Evolutionary conservation across 1,140 invertebrate species (phyloP), one percentile per base, ranked within the genome.

Genomic region (Hylaeus anthracinus): DNA sequence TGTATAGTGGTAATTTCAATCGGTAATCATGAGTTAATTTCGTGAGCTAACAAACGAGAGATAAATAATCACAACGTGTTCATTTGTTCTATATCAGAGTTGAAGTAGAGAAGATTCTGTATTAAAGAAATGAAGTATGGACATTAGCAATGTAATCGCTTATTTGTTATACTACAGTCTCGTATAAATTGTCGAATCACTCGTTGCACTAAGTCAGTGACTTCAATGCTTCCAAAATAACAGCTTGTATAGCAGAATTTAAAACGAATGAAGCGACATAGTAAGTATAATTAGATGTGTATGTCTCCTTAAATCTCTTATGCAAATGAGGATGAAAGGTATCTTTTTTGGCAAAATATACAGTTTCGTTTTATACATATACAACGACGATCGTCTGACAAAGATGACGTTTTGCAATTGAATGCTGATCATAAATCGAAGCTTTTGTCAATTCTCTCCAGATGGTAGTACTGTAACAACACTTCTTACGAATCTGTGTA

Each of bases 211-310:
- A 8, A 45, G 53, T 80, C 58, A 76, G 85, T 85, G 85, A 86
- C 56, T 86, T 86, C 83, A 85, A 86, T 69, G 85, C 83, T 74
- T 9, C 43, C 55, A 48, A 72, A 75, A 75, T 64, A 39, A 37
- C 39, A 43, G 55, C 8, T 12, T 4, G 15, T 26, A 56, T 63
- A 37, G 41, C 43, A 3, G 61, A 26, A 79, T 37, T 26, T 41
- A n/a, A 5, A 60, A 26, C 6, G 14, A 8, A 4, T 9, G n/a
- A 60, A 60, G 55, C 8, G n/a, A 37, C 6, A 26, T 26, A 37
- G 15, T 8, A n/a, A 26, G 26, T 26, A 26, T 26, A 26, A 26
- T 26, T 26, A 26, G 26, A 26, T 37, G 15, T 8, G n/a, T 5
- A 56, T 15, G 5, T n/a, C 4, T 56, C n/a, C n/a, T 60, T n/a